phyloP scores from a whole-genome alignment of 1,140 invertebrate species.

The Argopecten irradians region DNA sequence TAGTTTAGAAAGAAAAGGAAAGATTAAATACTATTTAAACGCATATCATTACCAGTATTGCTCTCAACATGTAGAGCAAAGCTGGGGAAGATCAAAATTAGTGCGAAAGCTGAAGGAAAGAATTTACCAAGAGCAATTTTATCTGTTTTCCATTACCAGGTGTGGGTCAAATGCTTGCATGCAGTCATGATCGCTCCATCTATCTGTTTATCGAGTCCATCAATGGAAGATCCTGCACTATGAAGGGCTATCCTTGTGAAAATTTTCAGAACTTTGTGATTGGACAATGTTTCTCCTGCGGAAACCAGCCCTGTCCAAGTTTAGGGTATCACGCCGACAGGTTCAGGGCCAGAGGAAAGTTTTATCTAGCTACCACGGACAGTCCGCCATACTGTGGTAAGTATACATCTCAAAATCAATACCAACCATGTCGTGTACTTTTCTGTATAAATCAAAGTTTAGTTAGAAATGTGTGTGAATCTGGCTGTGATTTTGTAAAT shows the following conservation, averaged over 20 bases:
- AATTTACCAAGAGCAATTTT: background rate
- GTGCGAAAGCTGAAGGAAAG: background rate
- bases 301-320: constrained; percentile 84
- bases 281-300: constrained; percentile 86
- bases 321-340: constrained; percentile 88
- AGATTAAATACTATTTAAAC: no score
- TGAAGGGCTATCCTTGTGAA: constrained; percentile 82
- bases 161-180: constrained; percentile 80
- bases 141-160: constrained; percentile 49
- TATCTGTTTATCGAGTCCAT: constrained; percentile 94
- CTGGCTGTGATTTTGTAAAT: no score
- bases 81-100: background rate
- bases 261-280: constrained; percentile 82
- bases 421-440: background rate
- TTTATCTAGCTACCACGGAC: constrained; percentile 53
- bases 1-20: no score
- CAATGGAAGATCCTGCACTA: constrained; percentile 82
- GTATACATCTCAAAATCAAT: background rate
- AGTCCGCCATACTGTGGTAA: constrained; percentile 53
- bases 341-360: constrained; percentile 57
- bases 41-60: no score
- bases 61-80: no score
- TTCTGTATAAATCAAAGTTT: no score
- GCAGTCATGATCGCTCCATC: constrained; percentile 91
- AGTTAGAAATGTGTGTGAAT: no score